Base-by-base conservation (phyloP, 2,888 invertebrate genomes). In the Micoletzkya japonica region DNA sequence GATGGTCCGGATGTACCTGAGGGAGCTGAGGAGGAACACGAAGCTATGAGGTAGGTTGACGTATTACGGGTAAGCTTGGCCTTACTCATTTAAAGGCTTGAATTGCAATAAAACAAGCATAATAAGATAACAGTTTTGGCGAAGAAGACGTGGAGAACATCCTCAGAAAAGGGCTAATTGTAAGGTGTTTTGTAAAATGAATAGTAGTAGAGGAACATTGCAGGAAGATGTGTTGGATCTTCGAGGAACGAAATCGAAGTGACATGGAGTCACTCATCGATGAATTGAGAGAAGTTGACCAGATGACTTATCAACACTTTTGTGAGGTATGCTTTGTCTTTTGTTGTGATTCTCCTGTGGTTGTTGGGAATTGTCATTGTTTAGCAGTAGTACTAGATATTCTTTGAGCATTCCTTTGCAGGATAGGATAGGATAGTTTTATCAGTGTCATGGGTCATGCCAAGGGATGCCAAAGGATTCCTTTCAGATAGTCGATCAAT, bases 401-500 rank as follows among this genome's bases (percentile, higher is more conserved):
- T n/a, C n/a, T n/a, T n/a, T n/a, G n/a, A n/a, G n/a, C n/a, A n/a
- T n/a, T n/a, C n/a, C n/a, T n/a, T n/a, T n/a, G n/a, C n/a, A n/a
- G n/a, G n/a, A n/a, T n/a, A n/a, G n/a, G n/a, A n/a, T n/a, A n/a
- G n/a, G n/a, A n/a, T n/a, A n/a, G n/a, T n/a, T n/a, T n/a, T n/a
- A n/a, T n/a, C n/a, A n/a, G n/a, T n/a, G n/a, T n/a, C n/a, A n/a
- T n/a, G n/a, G n/a, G n/a, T n/a, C n/a, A n/a, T n/a, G n/a, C n/a
- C n/a, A n/a, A n/a, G n/a, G n/a, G n/a, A n/a, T n/a, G n/a, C n/a
- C n/a, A n/a, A n/a, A n/a, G n/a, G n/a, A n/a, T n/a, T n/a, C n/a
- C n/a, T n/a, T n/a, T n/a, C n/a, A 73, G 73, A 32, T 64, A 17
- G 32, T 73, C 26, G 71, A 73, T 2, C 59, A 71, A 66, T 71